A percentile compares a stretch with the other conserved stretches of the same genome.
Conservation (phyloP, 1,140 invertebrate species). For the Brachionus manjavacas region DNA sequence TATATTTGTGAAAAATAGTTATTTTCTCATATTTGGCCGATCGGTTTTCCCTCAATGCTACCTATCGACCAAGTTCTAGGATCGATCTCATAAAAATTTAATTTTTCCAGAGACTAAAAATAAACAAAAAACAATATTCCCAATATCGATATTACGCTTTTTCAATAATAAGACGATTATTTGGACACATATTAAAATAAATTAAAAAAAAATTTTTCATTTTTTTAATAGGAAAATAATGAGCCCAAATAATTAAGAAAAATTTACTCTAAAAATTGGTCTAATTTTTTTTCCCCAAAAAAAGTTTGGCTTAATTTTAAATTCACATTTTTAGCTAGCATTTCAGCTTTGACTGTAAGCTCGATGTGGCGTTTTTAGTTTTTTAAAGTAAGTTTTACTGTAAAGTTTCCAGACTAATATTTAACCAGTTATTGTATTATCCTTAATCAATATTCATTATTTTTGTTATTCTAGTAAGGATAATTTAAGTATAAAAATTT, state of each 20-base stretch:
- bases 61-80: neutral
- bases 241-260: neutral
- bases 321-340: no score
- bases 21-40: neutral
- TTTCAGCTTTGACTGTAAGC: no score
- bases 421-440: no score
- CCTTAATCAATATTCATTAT: no score
- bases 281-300: no score
- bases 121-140: neutral
- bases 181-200: neutral
- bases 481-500: no score
- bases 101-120: neutral
- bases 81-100: neutral
- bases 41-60: neutral
- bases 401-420: no score
- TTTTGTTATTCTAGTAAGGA: neutral
- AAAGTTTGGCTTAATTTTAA: no score
- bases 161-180: neutral
- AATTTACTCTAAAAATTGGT: neutral
- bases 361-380: no score
- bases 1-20: neutral
- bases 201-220: neutral
- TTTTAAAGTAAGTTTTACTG: no score
- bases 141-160: neutral
- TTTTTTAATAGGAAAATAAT: neutral